These are phyloP conservation scores for Hippocampus comes DNA, from an alignment of 2,113 vertebrate genomes.

Conservation along the genomic window DNA sequence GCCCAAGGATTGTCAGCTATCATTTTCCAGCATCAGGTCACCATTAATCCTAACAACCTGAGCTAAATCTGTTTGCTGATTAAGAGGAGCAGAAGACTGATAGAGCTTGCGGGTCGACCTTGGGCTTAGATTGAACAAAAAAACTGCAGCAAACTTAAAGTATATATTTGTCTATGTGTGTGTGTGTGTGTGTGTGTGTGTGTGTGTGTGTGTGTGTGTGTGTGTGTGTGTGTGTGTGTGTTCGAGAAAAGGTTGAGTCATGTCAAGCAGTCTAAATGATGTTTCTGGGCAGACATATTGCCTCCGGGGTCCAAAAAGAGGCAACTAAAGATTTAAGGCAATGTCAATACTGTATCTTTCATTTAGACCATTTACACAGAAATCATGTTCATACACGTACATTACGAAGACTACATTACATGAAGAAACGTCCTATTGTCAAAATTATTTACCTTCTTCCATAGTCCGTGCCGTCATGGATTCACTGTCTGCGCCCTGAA, in stretches of 20 bases:
- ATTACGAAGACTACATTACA: constrained; percentile 15
- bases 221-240: neutral
- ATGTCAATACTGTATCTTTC: constrained; percentile 25
- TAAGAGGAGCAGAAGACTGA: neutral
- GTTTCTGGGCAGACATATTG: constrained; percentile 43
- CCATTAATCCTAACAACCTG: neutral
- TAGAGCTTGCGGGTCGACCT: neutral
- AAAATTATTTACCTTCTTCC: constrained; percentile 83
- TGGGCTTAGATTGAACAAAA: neutral
- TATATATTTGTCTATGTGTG: neutral
- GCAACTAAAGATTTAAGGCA: constrained; percentile 30
- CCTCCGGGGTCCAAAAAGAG: constrained; percentile 50
- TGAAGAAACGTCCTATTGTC: constrained; percentile 15
- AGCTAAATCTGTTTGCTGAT: neutral
- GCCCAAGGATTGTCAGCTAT: constrained; percentile 3
- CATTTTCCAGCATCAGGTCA: neutral
- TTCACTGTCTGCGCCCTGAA: constrained; percentile 94
- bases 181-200: neutral
- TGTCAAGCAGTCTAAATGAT: constrained; percentile 30
- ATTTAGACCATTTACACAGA: constrained; percentile 19
- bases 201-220: neutral
- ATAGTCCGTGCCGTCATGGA: constrained; percentile 89
- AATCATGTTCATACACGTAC: constrained; percentile 22
- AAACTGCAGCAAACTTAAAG: neutral
- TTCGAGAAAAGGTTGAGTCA: neutral